Conservation (phyloP, 64 coral and sea anemone genomes). For the Trachythela sp. region DNA sequence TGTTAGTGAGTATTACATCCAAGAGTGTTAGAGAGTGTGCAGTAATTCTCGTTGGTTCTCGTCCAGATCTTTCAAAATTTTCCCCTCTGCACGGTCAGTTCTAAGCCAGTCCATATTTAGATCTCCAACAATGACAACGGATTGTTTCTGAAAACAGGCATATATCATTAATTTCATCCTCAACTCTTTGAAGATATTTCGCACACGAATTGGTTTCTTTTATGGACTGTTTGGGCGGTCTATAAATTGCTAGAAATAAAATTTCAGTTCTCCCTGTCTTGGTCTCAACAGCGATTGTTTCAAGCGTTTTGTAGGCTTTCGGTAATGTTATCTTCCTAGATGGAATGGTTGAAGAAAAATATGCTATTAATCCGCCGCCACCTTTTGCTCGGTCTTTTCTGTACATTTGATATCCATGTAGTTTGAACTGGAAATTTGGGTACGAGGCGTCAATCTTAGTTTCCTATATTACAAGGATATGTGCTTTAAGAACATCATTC, state of each 20-base stretch:
- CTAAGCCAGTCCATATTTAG: conserved; percentile 51
- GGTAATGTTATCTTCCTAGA: conserved; percentile 23
- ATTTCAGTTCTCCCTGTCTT: no score
- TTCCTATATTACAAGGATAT: conserved; percentile 11
- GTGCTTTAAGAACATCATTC: background rate
- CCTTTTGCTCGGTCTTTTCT: conserved; percentile 41
- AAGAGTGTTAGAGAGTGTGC: background rate
- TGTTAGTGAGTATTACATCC: conserved; percentile 47
- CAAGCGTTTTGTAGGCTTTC: conserved; percentile 47
- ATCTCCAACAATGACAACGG: conserved; percentile 50
- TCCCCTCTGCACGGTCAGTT: conserved; percentile 42
- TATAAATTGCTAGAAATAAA: no score
- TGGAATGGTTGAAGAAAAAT: background rate
- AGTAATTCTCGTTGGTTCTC: conserved; percentile 17
- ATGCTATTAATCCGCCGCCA: conserved; percentile 34
- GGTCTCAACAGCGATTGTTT: no score
- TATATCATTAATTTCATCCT: conserved; percentile 59
- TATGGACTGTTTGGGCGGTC: no score
- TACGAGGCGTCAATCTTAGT: conserved; percentile 53
- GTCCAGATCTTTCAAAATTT: conserved; percentile 56
- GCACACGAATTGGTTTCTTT: background rate
- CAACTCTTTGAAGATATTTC: no score
- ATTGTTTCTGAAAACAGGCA: conserved; percentile 47
- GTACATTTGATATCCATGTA: conserved; percentile 45
- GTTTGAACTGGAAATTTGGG: conserved; percentile 35